Evolutionary conservation across 2,797 vertebrate species (phyloP).

Genomic region (Lagodon rhomboides): DNA sequence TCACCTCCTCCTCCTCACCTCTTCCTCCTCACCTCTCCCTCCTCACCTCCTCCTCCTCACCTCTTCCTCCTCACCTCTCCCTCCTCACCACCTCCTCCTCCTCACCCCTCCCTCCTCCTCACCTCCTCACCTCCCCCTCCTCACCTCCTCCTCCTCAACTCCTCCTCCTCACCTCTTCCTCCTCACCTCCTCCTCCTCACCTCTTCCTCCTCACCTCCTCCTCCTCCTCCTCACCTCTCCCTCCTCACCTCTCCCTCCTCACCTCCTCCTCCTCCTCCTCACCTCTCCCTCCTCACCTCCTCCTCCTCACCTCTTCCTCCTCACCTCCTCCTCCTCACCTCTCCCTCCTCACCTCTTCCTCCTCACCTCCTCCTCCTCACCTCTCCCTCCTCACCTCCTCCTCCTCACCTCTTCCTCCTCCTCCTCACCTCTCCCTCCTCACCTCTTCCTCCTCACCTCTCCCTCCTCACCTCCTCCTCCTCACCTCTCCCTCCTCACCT

Average conservation of each 20-base stretch:
- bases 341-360: too few species aligned
- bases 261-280: neutral
- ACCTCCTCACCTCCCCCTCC: constrained; percentile 30
- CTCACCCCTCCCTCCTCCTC: too few species aligned
- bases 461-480: too few species aligned
- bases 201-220: constrained; percentile 28
- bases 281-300: constrained; percentile 29
- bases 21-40: too few species aligned
- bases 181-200: neutral
- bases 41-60: constrained; percentile 29
- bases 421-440: constrained; percentile 32
- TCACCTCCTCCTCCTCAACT: too few species aligned
- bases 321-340: neutral
- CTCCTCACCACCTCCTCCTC: too few species aligned
- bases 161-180: too few species aligned
- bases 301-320: too few species aligned
- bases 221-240: constrained; percentile 58
- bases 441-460: constrained; percentile 3
- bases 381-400: constrained; percentile 28
- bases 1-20: neutral
- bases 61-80: neutral
- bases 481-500: too few species aligned
- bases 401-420: constrained; percentile 54
- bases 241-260: too few species aligned
- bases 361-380: neutral